Evolutionary conservation across 2,113 vertebrate genomes (phyloP), one percentile per base, ranked within the genome.

Genomic region (Pavo muticus): DNA sequence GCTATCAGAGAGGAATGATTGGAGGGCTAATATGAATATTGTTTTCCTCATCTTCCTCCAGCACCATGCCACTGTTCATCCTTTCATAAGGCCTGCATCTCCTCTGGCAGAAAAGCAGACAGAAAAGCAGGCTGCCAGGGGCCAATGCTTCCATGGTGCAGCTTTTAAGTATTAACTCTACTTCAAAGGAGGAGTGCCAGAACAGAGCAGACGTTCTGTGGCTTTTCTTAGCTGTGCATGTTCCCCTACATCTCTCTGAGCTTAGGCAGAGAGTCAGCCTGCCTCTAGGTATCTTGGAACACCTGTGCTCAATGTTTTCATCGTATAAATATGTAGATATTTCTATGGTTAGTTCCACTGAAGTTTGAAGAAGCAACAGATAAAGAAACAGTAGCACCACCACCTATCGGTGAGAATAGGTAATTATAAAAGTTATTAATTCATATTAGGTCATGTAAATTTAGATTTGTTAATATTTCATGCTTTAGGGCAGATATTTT

Each of bases 341-440:
- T 64, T 50, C 11, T 35, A 74, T 2, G 5, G 17, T 18, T 35
- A 44, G 23, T 35, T 84, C 14, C 47, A 35, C 44, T 64, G 35
- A 72, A 67, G 56, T 70, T 16, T 47, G 44, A 86, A 80, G 68
- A 59, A 78, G 52, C 8, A 70, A 29, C 35, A 77, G 56, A 79
- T n/a, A 67, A 95, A 95, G 82, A 91, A 72, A 68, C 86, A 95
- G 94, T 69, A 95, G 94, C 87, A 96, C 91, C 79, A 88, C 95
- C 96, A 96, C 91, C 95, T 97, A 75, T 95, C 81, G 95, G 95
- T 84, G 76, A 86, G 39, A 91, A 64, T 2, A 44, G 65, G 75
- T 37, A 87, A 95, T 75, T 88, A 42, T 32, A 20, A 35, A 20
- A 60, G 17, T 47, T 80, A 39, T 54, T 73, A 17, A 40, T 57